phyloP scores from a whole-genome alignment of 2,113 vertebrate genomes.

The Oophaga pumilio region DNA sequence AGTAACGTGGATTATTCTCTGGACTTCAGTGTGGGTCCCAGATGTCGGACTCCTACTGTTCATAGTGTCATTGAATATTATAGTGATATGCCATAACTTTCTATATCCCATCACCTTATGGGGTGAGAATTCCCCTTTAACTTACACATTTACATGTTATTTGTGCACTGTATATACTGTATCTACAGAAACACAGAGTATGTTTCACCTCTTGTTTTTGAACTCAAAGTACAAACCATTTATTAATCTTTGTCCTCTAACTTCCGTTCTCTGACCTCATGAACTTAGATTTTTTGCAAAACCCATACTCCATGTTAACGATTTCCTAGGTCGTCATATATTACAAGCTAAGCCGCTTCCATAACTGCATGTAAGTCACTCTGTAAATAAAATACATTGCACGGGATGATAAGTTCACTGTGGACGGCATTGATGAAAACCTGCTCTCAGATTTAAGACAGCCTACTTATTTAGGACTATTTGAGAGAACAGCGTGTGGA shows the following conservation, averaged over 20 bases:
- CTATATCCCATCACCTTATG: no score
- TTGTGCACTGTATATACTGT: not conserved
- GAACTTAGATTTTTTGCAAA: not conserved
- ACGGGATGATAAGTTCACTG: not conserved
- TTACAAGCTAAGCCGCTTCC: not conserved
- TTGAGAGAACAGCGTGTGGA: not conserved
- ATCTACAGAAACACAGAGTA: not conserved
- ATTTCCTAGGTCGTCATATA: not conserved
- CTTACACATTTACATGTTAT: not conserved
- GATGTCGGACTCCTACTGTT: no score
- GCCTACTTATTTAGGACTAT: not conserved
- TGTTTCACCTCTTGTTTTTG: not conserved
- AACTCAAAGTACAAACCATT: not conserved
- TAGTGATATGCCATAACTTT: not conserved
- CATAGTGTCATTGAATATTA: not conserved
- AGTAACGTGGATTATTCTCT: no score
- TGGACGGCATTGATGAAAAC: not conserved
- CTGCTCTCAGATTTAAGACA: not conserved
- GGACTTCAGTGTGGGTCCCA: no score
- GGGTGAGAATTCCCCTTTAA: not conserved
- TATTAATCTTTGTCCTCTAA: not conserved
- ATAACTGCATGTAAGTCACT: not conserved
- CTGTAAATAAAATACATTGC: not conserved
- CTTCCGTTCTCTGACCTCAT: not conserved
- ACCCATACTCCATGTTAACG: constrained; percentile 1